phyloP scores from a whole-genome alignment of 2,797 vertebrate species.

The Galago senegalensis region DNA sequence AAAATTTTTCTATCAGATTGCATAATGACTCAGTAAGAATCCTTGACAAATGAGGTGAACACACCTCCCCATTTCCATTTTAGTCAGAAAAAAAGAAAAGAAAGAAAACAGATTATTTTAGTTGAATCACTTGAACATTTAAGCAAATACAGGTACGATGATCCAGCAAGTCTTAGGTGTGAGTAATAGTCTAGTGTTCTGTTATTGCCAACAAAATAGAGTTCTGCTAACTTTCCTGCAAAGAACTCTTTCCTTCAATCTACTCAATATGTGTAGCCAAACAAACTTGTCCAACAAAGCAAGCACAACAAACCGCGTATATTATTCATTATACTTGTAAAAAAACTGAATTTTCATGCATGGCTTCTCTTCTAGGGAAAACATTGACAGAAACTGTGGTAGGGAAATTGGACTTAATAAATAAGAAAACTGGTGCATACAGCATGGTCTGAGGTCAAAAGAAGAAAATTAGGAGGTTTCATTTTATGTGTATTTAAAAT shows the following conservation, averaged over 20 bases:
- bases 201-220: constrained; percentile 80
- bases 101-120: constrained; percentile 1
- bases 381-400: background rate
- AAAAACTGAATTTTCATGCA: constrained; percentile 74
- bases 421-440: background rate
- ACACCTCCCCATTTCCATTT: constrained; percentile 49
- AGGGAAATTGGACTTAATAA: background rate
- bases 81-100: constrained; percentile 50
- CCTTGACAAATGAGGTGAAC: constrained; percentile 70
- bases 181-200: constrained; percentile 76
- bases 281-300: constrained; percentile 68
- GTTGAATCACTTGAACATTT: constrained; percentile 58
- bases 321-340: constrained; percentile 64
- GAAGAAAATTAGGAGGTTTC: background rate
- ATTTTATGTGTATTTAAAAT: background rate
- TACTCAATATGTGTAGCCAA: constrained; percentile 62
- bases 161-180: constrained; percentile 57
- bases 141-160: constrained; percentile 63
- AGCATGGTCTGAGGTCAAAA: background rate
- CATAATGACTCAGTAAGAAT: constrained; percentile 60
- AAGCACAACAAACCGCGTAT: constrained; percentile 71
- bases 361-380: constrained; percentile 43
- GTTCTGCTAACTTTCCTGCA: constrained; percentile 83
- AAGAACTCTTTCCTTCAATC: constrained; percentile 73
- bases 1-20: background rate